Percentiles rank a stretch among this genome's conserved stretches.
Evolutionary conservation across 2,888 invertebrate genomes (phyloP).

Genomic region (Malacosoma neustria): DNA sequence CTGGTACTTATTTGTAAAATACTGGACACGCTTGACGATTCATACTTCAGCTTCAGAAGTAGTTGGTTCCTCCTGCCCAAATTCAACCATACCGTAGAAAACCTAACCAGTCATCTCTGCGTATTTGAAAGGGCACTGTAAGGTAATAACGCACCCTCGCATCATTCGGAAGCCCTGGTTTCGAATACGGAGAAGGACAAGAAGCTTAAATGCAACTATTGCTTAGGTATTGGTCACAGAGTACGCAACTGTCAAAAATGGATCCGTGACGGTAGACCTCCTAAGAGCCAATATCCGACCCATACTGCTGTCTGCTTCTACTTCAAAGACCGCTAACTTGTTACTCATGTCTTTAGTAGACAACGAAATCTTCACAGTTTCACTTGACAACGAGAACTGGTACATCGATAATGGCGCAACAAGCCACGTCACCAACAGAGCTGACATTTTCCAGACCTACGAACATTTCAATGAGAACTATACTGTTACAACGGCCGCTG

Average conservation of each 20-base stretch:
- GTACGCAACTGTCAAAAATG: too few relatives aligned
- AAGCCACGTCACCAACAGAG: too few relatives aligned
- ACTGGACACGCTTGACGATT: neutral
- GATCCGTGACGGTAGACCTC: too few relatives aligned
- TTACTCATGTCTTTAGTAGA: neutral
- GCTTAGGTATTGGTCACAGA: too few relatives aligned
- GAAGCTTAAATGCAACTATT: too few relatives aligned
- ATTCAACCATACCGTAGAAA: neutral
- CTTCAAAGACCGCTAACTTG: neutral
- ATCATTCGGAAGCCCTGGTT: neutral
- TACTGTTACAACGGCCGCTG: too few relatives aligned
- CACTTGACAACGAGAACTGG: neutral
- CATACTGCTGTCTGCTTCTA: too few relatives aligned
- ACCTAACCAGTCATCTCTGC: conserved; percentile 3
- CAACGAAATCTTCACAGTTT: neutral
- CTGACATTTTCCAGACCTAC: too few relatives aligned
- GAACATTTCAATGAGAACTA: too few relatives aligned
- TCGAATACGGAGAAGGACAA: neutral
- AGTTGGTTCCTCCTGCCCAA: neutral
- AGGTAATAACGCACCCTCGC: neutral
- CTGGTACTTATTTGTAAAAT: neutral
- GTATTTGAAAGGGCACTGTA: neutral
- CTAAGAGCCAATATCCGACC: too few relatives aligned
- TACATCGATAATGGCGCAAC: too few relatives aligned
- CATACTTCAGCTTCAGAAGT: neutral